phyloP scores from a whole-genome alignment of 2,113 vertebrate species.

The Sylvilagus bachmani region DNA sequence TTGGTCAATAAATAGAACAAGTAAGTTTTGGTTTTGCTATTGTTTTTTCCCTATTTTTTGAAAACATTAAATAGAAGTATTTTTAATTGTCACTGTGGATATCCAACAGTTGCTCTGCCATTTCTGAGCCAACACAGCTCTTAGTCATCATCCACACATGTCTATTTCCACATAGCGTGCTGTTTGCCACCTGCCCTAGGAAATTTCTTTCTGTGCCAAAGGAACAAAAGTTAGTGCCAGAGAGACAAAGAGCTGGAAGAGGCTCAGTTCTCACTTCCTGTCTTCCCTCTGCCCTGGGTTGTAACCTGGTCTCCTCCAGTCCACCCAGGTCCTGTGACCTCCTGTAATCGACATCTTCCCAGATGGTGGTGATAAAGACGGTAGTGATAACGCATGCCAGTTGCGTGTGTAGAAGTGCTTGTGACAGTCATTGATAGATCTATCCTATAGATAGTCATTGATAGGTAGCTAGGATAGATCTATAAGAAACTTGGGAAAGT shows the following conservation, averaged over 20 bases:
- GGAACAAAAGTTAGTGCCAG: neutral
- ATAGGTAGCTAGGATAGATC: no score
- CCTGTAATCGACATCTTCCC: neutral
- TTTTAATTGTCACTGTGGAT: slow-evolving; percentile 8
- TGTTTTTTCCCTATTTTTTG: neutral
- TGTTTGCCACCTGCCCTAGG: neutral
- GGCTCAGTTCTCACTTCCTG: neutral
- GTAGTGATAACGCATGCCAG: neutral
- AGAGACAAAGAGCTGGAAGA: neutral
- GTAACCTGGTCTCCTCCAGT: neutral
- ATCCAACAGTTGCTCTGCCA: neutral
- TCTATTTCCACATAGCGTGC: neutral
- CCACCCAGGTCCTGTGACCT: neutral
- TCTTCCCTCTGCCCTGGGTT: neutral
- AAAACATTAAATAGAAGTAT: slow-evolving; percentile 44
- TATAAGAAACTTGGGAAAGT: neutral
- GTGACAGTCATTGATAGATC: no score
- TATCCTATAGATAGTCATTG: no score
- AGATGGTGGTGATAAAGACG: neutral
- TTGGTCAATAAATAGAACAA: slow-evolving; percentile 49
- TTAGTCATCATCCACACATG: neutral
- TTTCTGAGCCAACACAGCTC: neutral
- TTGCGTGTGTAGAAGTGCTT: neutral
- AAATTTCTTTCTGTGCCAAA: slow-evolving; percentile 12
- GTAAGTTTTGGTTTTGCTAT: neutral